Conservation (phyloP, 2,113 vertebrate genomes). For the Malurus melanocephalus region DNA sequence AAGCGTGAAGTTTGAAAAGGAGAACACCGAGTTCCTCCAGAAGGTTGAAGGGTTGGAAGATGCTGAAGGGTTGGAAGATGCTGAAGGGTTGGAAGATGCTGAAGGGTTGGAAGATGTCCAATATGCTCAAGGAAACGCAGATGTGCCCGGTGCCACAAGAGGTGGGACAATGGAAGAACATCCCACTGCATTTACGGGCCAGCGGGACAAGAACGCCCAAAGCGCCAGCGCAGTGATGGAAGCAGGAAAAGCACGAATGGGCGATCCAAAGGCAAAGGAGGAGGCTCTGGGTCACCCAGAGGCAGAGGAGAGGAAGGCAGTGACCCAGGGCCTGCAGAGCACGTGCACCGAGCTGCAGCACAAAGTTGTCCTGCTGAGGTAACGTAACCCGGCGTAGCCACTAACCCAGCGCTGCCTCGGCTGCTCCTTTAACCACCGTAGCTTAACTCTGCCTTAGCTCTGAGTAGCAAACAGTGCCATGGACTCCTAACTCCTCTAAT, state of each 20-base stretch:
- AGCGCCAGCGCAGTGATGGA: neutral
- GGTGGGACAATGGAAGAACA: slow-evolving; percentile 39
- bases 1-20: slow-evolving; percentile 39
- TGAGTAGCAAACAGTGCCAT: neutral
- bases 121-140: neutral
- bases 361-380: slow-evolving; percentile 84
- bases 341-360: slow-evolving; percentile 74
- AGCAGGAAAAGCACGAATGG: neutral
- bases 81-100: slow-evolving; percentile 46
- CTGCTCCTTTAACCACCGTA: slow-evolving; percentile 59
- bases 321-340: slow-evolving; percentile 71
- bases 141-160: rapidly evolving
- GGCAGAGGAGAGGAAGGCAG: slow-evolving; percentile 66
- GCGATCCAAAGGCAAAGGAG: slow-evolving; percentile 52
- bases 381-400: slow-evolving; percentile 67
- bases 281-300: slow-evolving; percentile 7
- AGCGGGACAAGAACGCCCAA: neutral
- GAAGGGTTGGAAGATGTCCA: slow-evolving; percentile 46
- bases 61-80: neutral
- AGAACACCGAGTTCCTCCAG: slow-evolving; percentile 45
- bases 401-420: slow-evolving; percentile 62
- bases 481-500: slow-evolving; percentile 9
- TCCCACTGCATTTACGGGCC: rapidly evolving
- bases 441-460: slow-evolving; percentile 47
- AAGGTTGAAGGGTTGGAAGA: slow-evolving; percentile 52